phyloP scores from a whole-genome alignment of 2,888 invertebrate genomes.

The Cataglyphis livida region DNA sequence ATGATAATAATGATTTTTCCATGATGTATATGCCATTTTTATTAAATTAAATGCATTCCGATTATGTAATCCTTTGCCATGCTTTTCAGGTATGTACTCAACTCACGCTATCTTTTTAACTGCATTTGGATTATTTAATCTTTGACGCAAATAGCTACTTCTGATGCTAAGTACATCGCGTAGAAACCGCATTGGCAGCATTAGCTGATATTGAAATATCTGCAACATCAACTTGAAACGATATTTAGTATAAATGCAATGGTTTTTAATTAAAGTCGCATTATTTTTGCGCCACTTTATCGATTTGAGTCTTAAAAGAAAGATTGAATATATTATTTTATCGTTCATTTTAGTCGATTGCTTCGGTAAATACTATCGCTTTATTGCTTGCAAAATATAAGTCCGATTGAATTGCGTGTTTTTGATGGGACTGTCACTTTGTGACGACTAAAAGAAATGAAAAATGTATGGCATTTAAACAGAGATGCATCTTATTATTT shows the following conservation, averaged over 20 bases:
- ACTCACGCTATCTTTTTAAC: constrained; percentile 29
- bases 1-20: background rate
- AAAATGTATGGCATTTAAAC: background rate
- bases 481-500: background rate
- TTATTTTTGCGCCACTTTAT: background rate
- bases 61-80: background rate
- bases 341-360: background rate
- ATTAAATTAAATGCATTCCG: background rate
- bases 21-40: background rate
- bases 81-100: constrained; percentile 9
- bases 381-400: background rate
- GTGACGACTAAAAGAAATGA: background rate
- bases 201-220: background rate
- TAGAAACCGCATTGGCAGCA: background rate
- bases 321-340: background rate
- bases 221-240: background rate
- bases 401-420: background rate
- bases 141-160: constrained; percentile 48
- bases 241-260: background rate
- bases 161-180: constrained; percentile 35
- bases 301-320: background rate
- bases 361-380: background rate
- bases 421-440: background rate
- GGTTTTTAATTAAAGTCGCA: constrained; percentile 10
- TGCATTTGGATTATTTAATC: constrained; percentile 25